Base-by-base conservation (phyloP, 2,888 invertebrate genomes). In the Eurytoma adleriae region DNA sequence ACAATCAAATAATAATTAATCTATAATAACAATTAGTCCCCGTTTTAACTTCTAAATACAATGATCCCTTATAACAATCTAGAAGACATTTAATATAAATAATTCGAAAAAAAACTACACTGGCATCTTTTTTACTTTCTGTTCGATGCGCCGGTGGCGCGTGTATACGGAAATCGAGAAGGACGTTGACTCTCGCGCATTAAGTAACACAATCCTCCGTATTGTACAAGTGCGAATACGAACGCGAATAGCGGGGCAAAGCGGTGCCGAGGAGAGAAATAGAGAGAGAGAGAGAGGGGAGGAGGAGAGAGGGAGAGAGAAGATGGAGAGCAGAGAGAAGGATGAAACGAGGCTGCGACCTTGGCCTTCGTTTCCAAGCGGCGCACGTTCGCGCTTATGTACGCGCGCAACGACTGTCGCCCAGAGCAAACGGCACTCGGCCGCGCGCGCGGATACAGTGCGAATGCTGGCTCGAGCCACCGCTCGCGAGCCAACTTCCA, bases 291-390 rank as follows among this genome's bases (percentile, higher is more conserved):
- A 52, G 24, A 52, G 48, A 70, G 62, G n/a, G n/a, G n/a, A n/a
- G n/a, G n/a, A n/a, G n/a, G n/a, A n/a, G n/a, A n/a, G n/a, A n/a
- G n/a, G n/a, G n/a, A 75, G 54, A 48, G 59, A 52, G 27, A 67
- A 52, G 24, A 61, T 52, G 18, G 57, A 78, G 70, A 79, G 54
- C 24, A 79, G 61, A 70, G 74, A 74, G 57, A 77, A 80, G 74
- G 79, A 79, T 82, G 76, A 74, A 79, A 76, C 64, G 71, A 67
- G 76, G 72, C 61, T 78, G 62, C 70, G 85, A 84, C 88, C 88
- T 88, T 88, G 88, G 86, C 87, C 87, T 87, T 88, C 85, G 84
- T 83, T 83, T 84, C 81, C 70, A 81, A 83, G 70, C 79, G 74
- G 76, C 76, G 77, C 79, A 74, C 54, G 62, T 13, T 20, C 40